phyloP scores from a whole-genome alignment of 2,113 vertebrate genomes.

The Peromyscus polionotus region DNA sequence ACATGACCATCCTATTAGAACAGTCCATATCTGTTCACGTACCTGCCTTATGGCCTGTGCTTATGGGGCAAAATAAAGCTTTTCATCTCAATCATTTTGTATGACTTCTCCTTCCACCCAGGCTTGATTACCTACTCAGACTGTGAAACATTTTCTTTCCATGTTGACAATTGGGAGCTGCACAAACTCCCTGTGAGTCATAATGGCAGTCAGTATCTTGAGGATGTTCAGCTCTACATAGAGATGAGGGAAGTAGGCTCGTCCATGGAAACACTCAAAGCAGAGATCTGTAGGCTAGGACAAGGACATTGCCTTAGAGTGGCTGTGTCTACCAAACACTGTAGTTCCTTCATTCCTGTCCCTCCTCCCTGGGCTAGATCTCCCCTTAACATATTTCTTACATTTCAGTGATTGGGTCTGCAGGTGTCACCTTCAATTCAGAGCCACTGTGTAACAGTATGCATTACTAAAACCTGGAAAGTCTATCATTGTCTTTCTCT shows the following conservation, averaged over 20 bases:
- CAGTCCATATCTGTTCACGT: background rate
- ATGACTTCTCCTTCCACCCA: conserved; percentile 22
- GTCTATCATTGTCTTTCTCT: conserved; percentile 9
- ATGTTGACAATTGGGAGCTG: background rate
- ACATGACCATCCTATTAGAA: background rate
- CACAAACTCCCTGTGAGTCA: conserved; percentile 37
- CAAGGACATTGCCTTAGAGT: background rate
- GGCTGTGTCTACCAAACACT: background rate
- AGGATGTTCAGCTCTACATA: conserved; percentile 19
- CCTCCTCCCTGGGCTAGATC: background rate
- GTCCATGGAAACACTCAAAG: conserved; percentile 3
- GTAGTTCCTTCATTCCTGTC: conserved; percentile 1
- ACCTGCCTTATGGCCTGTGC: background rate
- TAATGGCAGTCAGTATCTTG: conserved; percentile 17
- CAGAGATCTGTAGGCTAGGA: background rate
- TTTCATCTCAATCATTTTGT: conserved; percentile 11
- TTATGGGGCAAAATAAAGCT: background rate
- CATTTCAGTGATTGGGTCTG: background rate
- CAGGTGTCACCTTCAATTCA: background rate
- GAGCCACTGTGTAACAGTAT: background rate
- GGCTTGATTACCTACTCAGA: conserved; percentile 13
- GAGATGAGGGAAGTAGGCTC: conserved; percentile 32
- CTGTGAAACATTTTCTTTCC: conserved; percentile 10
- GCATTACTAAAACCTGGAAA: conserved; percentile 11
- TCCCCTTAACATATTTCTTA: conserved; percentile 26